phyloP scores from a whole-genome alignment of 64 coral and sea anemone genomes.

The Platygyra sinensis region DNA sequence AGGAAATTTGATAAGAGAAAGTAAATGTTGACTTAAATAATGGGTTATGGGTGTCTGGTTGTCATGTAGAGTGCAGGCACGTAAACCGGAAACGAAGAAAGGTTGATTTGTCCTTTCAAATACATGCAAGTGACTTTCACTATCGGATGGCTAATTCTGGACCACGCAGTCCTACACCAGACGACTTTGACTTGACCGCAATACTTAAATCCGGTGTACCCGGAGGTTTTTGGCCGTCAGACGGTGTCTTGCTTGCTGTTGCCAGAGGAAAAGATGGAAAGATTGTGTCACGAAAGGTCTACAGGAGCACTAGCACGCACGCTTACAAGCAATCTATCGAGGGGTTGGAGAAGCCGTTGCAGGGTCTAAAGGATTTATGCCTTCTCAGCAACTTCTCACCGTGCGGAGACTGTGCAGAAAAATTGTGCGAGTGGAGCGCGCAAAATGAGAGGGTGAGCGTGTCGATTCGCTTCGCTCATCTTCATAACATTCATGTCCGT shows the following conservation, averaged over 20 bases:
- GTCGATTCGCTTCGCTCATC: conserved; percentile 52
- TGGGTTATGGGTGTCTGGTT: background rate
- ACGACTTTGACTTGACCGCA: conserved; percentile 38
- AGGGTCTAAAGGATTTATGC: conserved; percentile 1
- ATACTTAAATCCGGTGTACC: conserved; percentile 35
- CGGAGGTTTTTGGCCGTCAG: conserved; percentile 39
- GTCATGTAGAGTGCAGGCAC: background rate
- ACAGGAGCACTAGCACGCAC: conserved; percentile 1
- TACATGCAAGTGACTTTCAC: background rate
- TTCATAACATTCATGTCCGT: conserved; percentile 34
- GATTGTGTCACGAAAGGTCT: conserved; percentile 30
- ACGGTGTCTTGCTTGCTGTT: conserved; percentile 2
- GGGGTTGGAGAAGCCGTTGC: background rate
- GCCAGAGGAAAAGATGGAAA: conserved; percentile 29
- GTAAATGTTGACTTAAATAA: background rate
- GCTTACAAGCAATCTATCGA: conserved; percentile 1
- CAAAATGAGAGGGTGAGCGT: conserved; percentile 27
- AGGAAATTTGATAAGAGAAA: background rate
- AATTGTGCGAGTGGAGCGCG: conserved; percentile 37
- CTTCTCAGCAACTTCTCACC: conserved; percentile 41
- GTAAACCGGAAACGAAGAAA: background rate
- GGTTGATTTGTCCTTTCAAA: background rate
- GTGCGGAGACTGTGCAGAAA: background rate
- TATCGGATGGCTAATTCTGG: background rate
- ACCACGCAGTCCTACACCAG: conserved; percentile 26